These are phyloP conservation scores for Seira musarum DNA, from an alignment of 2,888 invertebrate genomes.

Conservation along the genomic window DNA sequence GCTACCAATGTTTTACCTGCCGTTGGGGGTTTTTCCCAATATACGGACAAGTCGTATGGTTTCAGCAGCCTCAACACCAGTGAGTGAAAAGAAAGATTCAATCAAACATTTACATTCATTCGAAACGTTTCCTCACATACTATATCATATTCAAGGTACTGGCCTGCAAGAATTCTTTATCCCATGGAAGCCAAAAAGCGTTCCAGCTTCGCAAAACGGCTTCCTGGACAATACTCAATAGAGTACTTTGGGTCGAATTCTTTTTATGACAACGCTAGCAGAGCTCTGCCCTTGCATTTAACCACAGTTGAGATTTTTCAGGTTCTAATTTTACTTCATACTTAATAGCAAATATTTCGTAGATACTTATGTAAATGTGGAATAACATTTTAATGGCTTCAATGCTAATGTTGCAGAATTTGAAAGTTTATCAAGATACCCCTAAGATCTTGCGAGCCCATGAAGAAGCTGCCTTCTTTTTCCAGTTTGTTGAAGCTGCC, in stretches of 20 bases:
- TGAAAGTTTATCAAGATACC: slow-evolving; percentile 63
- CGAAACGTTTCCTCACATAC: background rate
- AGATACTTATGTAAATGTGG: background rate
- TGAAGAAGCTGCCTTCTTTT: slow-evolving; percentile 62
- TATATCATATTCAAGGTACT: slow-evolving; percentile 56
- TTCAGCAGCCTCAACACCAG: slow-evolving; percentile 57
- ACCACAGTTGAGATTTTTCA: slow-evolving; percentile 60
- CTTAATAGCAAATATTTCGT: slow-evolving; percentile 3
- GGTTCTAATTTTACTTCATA: slow-evolving; percentile 28
- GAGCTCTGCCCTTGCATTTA: slow-evolving; percentile 48
- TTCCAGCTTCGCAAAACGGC: slow-evolving; percentile 15
- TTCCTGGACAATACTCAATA: slow-evolving; percentile 55
- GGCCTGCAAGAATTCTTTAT: slow-evolving; percentile 66
- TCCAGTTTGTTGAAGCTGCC: slow-evolving; percentile 48
- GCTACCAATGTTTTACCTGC: slow-evolving; percentile 62
- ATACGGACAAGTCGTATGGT: slow-evolving; percentile 67
- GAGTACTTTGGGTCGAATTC: slow-evolving; percentile 62
- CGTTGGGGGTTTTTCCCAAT: slow-evolving; percentile 64
- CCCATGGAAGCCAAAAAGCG: slow-evolving; percentile 53
- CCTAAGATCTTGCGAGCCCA: slow-evolving; percentile 55
- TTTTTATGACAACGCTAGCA: slow-evolving; percentile 56
- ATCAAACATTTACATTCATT: background rate
- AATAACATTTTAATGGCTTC: slow-evolving; percentile 14
- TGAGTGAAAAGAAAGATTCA: slow-evolving; percentile 55
- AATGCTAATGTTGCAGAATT: slow-evolving; percentile 41